Evolutionary conservation across 2,888 invertebrate species (phyloP), one percentile per base, ranked within the genome.

Genomic region (Macaria liturata): DNA sequence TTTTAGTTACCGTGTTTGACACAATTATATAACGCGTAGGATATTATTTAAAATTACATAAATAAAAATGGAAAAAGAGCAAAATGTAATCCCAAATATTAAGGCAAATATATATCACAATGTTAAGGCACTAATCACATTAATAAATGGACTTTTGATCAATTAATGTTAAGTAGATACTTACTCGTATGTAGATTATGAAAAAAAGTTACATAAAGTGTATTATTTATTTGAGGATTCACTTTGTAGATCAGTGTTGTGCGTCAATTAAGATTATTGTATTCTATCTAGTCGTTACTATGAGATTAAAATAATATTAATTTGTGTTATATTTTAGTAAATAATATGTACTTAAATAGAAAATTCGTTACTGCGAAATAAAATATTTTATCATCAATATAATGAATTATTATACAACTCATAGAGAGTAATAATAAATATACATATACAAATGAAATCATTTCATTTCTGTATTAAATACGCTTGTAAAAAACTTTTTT

Each of bases 241-340:
- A 75, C 68, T 55, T 64, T 51, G 70, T 80, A 79, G 74, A 64
- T 81, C 67, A 76, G 75, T 86, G 81, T 87, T 83, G 81, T 86
- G 72, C 80, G 86, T 89, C 87, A 88, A 88, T 88, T 88, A 83
- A 70, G 73, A 76, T 20, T 2, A 43, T 45, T 69, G 72, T 72
- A 76, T 73, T 65, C 74, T 75, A 77, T 89, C 90, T 90, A 89
- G 90, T 90, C 90, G 80, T 83, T 86, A 20, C 2, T 2, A 84
- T 81, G 84, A 88, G 82, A 86, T 88, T 86, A 55, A 75, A 75
- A 70, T 70, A 20, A 64, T 77, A 68, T 72, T 75, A 74, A 65
- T 72, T 67, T 47, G 4, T 53, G 57, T 67, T 64, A 61, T 71
- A 54, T 55, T 4, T 37, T 20, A 20, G 20, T 20, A 20, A 20